A percentile compares a stretch with the other conserved stretches of the same genome.
These are phyloP conservation scores for Thalassarche chlororhynchos DNA, from an alignment of 2,113 vertebrate genomes.

Conservation along the genomic window DNA sequence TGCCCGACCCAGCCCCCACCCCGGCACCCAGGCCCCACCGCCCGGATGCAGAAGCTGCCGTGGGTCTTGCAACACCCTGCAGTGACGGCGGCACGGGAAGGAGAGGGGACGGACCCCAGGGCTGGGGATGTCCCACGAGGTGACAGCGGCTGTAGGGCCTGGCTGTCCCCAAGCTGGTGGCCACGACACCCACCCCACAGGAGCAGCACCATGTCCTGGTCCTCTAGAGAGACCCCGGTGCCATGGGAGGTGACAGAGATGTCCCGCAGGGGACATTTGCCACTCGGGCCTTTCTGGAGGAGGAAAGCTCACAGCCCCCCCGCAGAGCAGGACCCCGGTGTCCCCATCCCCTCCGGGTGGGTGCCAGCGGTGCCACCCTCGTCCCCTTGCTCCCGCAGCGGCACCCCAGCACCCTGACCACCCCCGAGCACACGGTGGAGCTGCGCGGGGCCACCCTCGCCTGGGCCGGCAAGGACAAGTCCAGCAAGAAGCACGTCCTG, in stretches of 20 bases:
- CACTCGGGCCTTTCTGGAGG: background rate
- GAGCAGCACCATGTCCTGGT: background rate
- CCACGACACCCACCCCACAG: background rate
- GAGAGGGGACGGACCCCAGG: background rate
- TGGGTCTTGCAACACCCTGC: background rate
- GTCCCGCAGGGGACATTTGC: background rate
- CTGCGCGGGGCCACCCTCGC: slow-evolving; percentile 82
- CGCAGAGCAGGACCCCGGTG: accelerated
- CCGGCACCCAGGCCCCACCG: background rate
- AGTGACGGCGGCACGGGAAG: background rate
- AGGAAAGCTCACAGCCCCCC: background rate
- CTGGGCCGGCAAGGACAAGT: slow-evolving; percentile 91
- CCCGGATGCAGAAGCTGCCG: background rate
- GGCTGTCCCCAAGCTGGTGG: background rate
- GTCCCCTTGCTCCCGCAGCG: slow-evolving; percentile 65
- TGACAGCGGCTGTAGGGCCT: background rate
- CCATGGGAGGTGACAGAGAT: background rate
- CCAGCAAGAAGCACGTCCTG: slow-evolving; percentile 95
- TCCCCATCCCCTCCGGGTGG: accelerated
- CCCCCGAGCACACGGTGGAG: slow-evolving; percentile 85
- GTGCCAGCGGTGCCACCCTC: background rate
- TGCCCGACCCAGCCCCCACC: background rate
- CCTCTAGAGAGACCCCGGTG: background rate
- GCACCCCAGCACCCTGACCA: slow-evolving; percentile 84
- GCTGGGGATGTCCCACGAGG: background rate